Base-by-base conservation (phyloP, 35 echinoderm and acorn worm species). In the Apostichopus californicus region DNA sequence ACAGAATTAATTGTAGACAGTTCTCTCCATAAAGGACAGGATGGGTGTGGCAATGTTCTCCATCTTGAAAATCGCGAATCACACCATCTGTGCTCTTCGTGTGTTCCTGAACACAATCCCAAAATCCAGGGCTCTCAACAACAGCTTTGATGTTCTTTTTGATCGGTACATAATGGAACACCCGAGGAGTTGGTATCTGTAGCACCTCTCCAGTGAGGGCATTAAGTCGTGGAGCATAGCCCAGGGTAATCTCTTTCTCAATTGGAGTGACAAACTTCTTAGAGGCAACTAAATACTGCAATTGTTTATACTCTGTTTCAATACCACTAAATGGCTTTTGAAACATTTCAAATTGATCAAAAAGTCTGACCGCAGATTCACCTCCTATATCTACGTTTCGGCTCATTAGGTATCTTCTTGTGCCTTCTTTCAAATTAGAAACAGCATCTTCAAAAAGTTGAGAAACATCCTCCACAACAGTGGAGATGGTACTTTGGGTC, bases 151-250 rank as follows among this genome's bases (percentile, higher is more conserved):
- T 90, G 3, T 14, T 22, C 4, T 73, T 21, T 25, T 91, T 77
- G 6, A 91, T 91, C 18, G 89, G 73, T 1, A 91, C 72, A 78
- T 91, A 91, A 17, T 91, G 89, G 56, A 91, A 91, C 1, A 57
- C 77, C 0, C 46, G 4, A 57, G 66, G 66, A 2, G 54, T 78
- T 20, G 55, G 54, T 52, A 91, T 3, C 54, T 91, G 72, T 55
- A 78, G 21, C 20, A 91, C 89, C 20, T 91, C 18, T 4, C 72
- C 89, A 91, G 89, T 91, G 8, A 9, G 18, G 4, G 68, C 18
- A 55, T 91, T 22, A 78, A 34, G 26, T 78, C 89, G 28, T 3
- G 89, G 89, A 34, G 55, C 71, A 78, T 91, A 91, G 4, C 68
- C 89, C 5, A 91, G 20, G 1, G 83, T 86, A 58, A 86, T 86